These are phyloP conservation scores for Leucoptera coffeella DNA, from an alignment of 2,888 invertebrate species.

Conservation along the genomic window DNA sequence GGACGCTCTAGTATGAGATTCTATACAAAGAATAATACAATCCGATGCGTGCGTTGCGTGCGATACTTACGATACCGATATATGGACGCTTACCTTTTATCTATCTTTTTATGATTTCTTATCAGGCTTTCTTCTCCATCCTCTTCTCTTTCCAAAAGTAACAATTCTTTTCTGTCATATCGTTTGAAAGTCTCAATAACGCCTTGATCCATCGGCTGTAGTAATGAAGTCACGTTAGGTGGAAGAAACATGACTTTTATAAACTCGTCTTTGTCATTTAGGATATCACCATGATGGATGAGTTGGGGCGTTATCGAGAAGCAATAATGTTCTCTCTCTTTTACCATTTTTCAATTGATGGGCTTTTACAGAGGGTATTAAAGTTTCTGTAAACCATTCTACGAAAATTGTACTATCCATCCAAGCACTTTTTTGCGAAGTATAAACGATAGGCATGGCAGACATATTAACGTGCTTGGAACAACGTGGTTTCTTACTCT, in stretches of 20 bases:
- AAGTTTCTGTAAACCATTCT: too few species aligned
- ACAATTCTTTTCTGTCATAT: slow-evolving; percentile 9
- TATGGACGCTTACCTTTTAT: too few species aligned
- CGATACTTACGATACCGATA: too few species aligned
- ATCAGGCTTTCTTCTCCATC: slow-evolving; percentile 7
- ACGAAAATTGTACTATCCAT: too few species aligned
- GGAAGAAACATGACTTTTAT: slow-evolving; percentile 9
- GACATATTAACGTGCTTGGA: slow-evolving; percentile 10
- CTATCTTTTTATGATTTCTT: slow-evolving; percentile 5
- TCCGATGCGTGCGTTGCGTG: too few species aligned
- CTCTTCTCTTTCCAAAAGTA: slow-evolving; percentile 6
- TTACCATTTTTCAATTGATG: too few species aligned
- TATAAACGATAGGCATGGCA: too few species aligned
- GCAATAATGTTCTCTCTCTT: too few species aligned
- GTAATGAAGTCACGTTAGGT: slow-evolving; percentile 8
- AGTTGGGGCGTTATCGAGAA: slow-evolving; percentile 8
- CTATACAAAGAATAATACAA: too few species aligned
- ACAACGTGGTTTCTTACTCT: slow-evolving; percentile 8
- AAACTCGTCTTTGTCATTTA: slow-evolving; percentile 6
- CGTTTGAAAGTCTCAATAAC: slow-evolving; percentile 9
- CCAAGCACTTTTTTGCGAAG: too few species aligned
- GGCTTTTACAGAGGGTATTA: too few species aligned
- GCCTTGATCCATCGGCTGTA: slow-evolving; percentile 9
- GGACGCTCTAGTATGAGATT: too few species aligned
- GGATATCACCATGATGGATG: not conserved